A percentile compares a stretch with the other conserved stretches of the same genome.
Conservation (phyloP, 1,140 invertebrate genomes). For the Aculops lycopersici region DNA sequence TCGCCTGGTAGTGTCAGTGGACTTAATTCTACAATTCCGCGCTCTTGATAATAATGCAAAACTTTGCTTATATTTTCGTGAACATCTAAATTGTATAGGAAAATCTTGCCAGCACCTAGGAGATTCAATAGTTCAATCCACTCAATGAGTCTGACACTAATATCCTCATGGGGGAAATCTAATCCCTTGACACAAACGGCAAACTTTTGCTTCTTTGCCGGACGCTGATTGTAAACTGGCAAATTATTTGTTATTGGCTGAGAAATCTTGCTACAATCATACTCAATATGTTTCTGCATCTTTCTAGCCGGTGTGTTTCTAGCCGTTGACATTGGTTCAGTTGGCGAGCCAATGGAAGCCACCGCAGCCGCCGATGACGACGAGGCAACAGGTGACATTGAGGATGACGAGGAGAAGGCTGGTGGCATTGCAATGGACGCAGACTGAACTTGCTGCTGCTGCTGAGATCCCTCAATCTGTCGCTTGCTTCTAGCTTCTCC, state of each 20-base stretch:
- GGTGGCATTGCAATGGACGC: too few relatives aligned
- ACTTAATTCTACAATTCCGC: slow-evolving; percentile 43
- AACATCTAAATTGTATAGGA: slow-evolving; percentile 59
- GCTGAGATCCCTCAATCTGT: not conserved
- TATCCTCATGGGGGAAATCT: slow-evolving; percentile 61
- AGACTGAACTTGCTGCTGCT: too few relatives aligned
- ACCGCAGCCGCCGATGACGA: too few relatives aligned
- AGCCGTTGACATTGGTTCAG: too few relatives aligned
- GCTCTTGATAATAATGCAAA: slow-evolving; percentile 36
- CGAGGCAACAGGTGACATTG: too few relatives aligned
- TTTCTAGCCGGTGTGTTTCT: too few relatives aligned
- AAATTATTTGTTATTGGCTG: slow-evolving; percentile 45
- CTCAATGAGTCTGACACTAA: slow-evolving; percentile 59
- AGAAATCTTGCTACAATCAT: too few relatives aligned
- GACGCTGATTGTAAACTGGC: slow-evolving; percentile 38
- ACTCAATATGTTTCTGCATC: too few relatives aligned
- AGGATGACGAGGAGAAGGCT: not conserved
- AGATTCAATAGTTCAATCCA: slow-evolving; percentile 63
- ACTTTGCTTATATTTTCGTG: slow-evolving; percentile 69
- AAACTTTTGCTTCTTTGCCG: slow-evolving; percentile 33
- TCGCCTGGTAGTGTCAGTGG: slow-evolving; percentile 58
- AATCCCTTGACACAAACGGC: slow-evolving; percentile 77
- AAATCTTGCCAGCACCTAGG: slow-evolving; percentile 64
- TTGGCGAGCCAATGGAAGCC: not conserved
- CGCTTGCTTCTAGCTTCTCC: not conserved